Conservation (phyloP, 1,140 invertebrate genomes). For the Augochlora pura region DNA sequence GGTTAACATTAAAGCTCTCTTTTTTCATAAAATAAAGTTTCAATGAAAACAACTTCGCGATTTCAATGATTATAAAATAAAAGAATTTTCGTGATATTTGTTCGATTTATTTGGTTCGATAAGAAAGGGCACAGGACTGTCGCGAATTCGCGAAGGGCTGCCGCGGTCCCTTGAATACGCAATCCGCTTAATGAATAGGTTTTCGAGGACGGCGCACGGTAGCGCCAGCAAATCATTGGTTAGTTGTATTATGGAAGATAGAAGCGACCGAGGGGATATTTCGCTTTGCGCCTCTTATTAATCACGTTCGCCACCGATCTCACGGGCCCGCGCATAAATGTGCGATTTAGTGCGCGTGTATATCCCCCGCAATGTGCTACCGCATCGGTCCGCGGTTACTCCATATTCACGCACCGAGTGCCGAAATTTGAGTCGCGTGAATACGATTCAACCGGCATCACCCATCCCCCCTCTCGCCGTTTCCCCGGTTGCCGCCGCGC, state of each 20-base stretch:
- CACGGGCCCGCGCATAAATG: conserved; percentile 28
- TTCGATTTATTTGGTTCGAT: no score
- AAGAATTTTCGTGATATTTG: no score
- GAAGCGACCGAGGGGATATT: conserved; percentile 10
- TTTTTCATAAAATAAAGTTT: no score
- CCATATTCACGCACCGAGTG: conserved; percentile 33
- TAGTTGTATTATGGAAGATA: conserved; percentile 22
- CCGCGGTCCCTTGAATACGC: not conserved
- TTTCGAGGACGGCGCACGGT: no score
- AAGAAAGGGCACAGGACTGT: no score
- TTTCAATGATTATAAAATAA: no score
- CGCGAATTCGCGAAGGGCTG: no score
- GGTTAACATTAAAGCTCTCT: no score
- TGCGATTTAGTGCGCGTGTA: conserved; percentile 34
- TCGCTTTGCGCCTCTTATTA: conserved; percentile 40
- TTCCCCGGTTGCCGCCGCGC: no score
- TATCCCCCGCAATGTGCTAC: conserved; percentile 42
- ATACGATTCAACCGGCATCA: not conserved
- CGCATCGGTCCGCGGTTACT: conserved; percentile 47
- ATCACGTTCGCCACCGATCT: conserved; percentile 33
- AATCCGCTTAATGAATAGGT: not conserved
- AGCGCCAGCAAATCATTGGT: conserved; percentile 3
- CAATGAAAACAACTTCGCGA: no score
- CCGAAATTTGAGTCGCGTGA: conserved; percentile 26
- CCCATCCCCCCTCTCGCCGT: no score